A percentile compares a stretch with the other conserved stretches of the same genome.
Evolutionary conservation across 2,113 vertebrate genomes (phyloP).

Genomic region (Stegastes partitus): DNA sequence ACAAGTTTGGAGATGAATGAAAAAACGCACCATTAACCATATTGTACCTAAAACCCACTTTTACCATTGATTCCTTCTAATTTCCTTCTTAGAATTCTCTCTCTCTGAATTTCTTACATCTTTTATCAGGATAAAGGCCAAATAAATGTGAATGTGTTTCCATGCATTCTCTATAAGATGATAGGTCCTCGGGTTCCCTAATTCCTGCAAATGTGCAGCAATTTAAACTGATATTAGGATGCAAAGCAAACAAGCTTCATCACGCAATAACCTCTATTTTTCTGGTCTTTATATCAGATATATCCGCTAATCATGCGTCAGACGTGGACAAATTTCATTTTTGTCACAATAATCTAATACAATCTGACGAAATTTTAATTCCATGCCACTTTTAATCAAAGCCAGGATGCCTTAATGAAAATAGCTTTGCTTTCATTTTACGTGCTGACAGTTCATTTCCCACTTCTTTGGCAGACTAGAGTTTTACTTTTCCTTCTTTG

Average conservation of each 20-base stretch:
- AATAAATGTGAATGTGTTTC: background rate
- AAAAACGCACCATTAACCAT: background rate
- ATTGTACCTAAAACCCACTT: background rate
- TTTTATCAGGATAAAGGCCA: background rate
- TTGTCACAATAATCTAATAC: slow-evolving; percentile 33
- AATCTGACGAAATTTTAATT: slow-evolving; percentile 20
- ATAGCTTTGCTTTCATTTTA: slow-evolving; percentile 50
- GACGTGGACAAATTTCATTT: background rate
- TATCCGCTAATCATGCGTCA: background rate
- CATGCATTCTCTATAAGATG: background rate
- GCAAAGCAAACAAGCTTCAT: slow-evolving; percentile 8
- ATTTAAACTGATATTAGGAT: background rate
- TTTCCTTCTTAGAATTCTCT: background rate
- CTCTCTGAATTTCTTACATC: background rate
- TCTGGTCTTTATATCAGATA: background rate
- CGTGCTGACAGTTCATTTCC: slow-evolving; percentile 64
- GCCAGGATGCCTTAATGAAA: slow-evolving; percentile 41
- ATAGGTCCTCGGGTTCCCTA: background rate
- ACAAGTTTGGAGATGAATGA: slow-evolving; percentile 56
- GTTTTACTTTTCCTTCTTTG: slow-evolving; percentile 41
- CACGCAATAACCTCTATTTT: background rate
- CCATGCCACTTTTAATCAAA: slow-evolving; percentile 45
- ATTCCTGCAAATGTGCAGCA: slow-evolving; percentile 5
- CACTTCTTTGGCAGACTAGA: slow-evolving; percentile 52
- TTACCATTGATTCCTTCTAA: background rate